Evolutionary conservation across 2,888 invertebrate species (phyloP).

Genomic region (Xanthorhoe spadicearia): DNA sequence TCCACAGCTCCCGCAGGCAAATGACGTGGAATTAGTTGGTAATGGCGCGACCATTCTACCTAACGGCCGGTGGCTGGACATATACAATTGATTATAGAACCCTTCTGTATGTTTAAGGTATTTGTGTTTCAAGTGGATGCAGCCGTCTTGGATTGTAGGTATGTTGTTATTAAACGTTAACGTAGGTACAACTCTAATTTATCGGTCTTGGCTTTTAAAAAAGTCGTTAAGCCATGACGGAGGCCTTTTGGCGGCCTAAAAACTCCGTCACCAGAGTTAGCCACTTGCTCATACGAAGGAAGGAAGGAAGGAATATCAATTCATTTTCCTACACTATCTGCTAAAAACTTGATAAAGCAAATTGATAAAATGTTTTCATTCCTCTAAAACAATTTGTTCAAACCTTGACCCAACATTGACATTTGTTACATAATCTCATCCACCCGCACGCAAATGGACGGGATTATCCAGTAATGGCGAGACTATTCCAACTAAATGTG

Average conservation of each 20-base stretch:
- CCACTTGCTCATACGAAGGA: too few relatives aligned
- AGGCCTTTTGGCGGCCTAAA: too few relatives aligned
- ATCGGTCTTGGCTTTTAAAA: too few relatives aligned
- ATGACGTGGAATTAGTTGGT: conserved; percentile 82
- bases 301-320: too few relatives aligned
- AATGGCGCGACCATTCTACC: conserved; percentile 82
- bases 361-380: conserved; percentile 3
- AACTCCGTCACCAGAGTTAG: too few relatives aligned
- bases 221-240: too few relatives aligned
- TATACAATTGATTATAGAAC: conserved; percentile 77
- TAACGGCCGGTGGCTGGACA: conserved; percentile 78
- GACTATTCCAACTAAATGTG: conserved; percentile 64
- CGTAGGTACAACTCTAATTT: too few relatives aligned
- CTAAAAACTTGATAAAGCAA: too few relatives aligned
- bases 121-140: conserved; percentile 7
- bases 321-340: too few relatives aligned
- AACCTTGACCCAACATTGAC: conserved; percentile 30
- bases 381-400: conserved; percentile 22
- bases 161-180: too few relatives aligned
- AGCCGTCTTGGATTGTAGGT: background rate
- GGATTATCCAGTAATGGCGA: conserved; percentile 72
- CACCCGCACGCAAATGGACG: conserved; percentile 63
- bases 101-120: conserved; percentile 54
- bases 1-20: conserved; percentile 79
- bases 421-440: conserved; percentile 44